Base-by-base conservation (phyloP, 2,888 invertebrate genomes). In the Meliscaeva auricollis region DNA sequence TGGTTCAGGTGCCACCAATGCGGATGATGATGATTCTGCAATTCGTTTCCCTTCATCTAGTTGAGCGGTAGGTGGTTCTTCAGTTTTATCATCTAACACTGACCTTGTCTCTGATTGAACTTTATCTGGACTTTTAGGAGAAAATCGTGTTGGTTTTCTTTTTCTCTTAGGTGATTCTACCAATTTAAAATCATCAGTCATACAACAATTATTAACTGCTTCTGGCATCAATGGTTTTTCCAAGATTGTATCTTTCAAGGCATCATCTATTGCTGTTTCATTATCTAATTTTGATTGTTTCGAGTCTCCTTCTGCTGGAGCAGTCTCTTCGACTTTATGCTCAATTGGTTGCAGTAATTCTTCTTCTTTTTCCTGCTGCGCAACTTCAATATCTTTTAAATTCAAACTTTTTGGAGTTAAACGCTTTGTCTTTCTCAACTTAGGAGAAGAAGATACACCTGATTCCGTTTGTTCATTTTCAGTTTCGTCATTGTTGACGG, bases 41-140 rank as follows among this genome's bases (percentile, higher is more conserved):
- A 3, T 26, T 35, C 35, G n/a, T 35, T 50, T 20, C n/a, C 13
- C 22, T 8, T 48, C 64, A 15, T 62, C 30, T 15, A 3, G n/a
- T 60, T 2, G 22, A 15, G 8, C 17, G 13, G 11, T n/a, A 41
- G n/a, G 6, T 6, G 20, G 13, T 0, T 20, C 41, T 0, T 52
- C n/a, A 7, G 17, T 3, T 30, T n/a, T 30, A 3, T 52, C 30
- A 52, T 8, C n/a, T 15, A 15, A 0, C 5, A 11, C 30, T 6
- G 7, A 2, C n/a, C n/a, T 26, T 30, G 9, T 1, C 0, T 54
- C 54, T 15, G 15, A 5, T 0, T 38, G 38, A n/a, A 13, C 30
- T 13, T 46, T 46, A 17, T 64, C 64, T 11, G 50, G 66, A 38
- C 48, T 50, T 66, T 46, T 66, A 5, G 48, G 48, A 9, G 66